These are phyloP conservation scores for Agapetus fuscipes DNA, from an alignment of 2,888 invertebrate genomes.

Conservation along the genomic window DNA sequence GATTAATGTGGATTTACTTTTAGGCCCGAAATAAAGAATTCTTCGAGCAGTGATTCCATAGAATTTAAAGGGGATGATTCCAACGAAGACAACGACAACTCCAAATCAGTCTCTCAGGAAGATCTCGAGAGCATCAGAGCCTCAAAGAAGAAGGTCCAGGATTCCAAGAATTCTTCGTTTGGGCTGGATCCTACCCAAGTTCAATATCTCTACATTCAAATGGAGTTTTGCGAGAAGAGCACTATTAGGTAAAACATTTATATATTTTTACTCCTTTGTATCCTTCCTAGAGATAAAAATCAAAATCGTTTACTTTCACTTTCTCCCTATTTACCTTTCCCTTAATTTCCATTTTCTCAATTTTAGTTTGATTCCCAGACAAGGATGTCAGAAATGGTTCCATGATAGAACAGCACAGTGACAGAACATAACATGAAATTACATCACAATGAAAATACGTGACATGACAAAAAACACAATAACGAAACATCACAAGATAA, in stretches of 20 bases:
- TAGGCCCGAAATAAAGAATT: conserved; percentile 29
- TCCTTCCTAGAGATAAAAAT: too few species aligned
- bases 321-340: too few species aligned
- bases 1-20: too few species aligned
- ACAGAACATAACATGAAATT: too few species aligned
- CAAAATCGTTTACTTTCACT: too few species aligned
- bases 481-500: too few species aligned
- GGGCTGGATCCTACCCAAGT: conserved; percentile 33
- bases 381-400: too few species aligned
- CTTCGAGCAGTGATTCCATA: conserved; percentile 51
- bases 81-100: conserved; percentile 30
- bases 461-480: too few species aligned
- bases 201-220: conserved; percentile 85
- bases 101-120: conserved; percentile 24
- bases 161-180: conserved; percentile 3
- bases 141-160: conserved; percentile 1
- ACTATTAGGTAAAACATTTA: conserved; percentile 52
- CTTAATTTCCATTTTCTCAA: too few species aligned
- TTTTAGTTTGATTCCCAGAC: too few species aligned
- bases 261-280: conserved; percentile 21
- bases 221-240: conserved; percentile 98
- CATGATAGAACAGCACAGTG: too few species aligned
- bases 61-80: conserved; percentile 46
- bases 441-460: too few species aligned
- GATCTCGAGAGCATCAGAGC: neutral